A percentile compares a stretch with the other conserved stretches of the same genome.
phyloP scores from a whole-genome alignment of 2,797 vertebrate genomes.

The Characodon lateralis region DNA sequence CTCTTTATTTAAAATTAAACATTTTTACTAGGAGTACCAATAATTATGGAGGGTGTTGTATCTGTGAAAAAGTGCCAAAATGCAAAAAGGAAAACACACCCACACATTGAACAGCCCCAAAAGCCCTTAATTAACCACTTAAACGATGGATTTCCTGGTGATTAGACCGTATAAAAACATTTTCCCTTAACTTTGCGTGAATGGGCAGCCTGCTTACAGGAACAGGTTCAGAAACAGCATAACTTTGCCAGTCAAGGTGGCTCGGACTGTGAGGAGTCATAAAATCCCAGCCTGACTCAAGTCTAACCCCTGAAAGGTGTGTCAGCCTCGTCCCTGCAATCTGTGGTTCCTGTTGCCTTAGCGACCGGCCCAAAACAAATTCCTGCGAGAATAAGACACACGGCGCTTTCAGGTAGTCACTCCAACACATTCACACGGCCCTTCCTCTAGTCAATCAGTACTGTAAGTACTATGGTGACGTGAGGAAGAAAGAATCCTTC shows the following conservation, averaged over 20 bases:
- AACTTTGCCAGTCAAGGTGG: conserved; percentile 72
- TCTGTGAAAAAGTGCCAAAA: background rate
- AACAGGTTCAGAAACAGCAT: conserved; percentile 9
- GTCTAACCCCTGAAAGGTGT: conserved; percentile 74
- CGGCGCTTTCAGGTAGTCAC: conserved; percentile 70
- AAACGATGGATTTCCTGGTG: background rate
- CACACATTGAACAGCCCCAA: background rate
- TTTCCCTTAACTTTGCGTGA: background rate
- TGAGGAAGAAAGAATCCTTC: conserved; percentile 78
- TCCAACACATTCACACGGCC: conserved; percentile 69
- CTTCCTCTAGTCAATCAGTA: conserved; percentile 70
- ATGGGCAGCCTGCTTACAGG: conserved; percentile 11
- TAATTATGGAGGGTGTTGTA: background rate
- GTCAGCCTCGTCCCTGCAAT: conserved; percentile 79
- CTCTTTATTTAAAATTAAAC: background rate
- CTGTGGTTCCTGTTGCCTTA: conserved; percentile 73
- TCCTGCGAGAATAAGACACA: conserved; percentile 62
- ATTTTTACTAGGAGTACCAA: background rate
- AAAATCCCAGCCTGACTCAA: conserved; percentile 80
- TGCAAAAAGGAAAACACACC: background rate
- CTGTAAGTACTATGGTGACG: conserved; percentile 65
- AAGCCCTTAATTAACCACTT: background rate
- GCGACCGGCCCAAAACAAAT: conserved; percentile 74
- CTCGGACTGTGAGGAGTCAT: conserved; percentile 68
- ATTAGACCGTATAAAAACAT: background rate